phyloP scores from a whole-genome alignment of 2,888 invertebrate genomes.

The Erebia palarica region DNA sequence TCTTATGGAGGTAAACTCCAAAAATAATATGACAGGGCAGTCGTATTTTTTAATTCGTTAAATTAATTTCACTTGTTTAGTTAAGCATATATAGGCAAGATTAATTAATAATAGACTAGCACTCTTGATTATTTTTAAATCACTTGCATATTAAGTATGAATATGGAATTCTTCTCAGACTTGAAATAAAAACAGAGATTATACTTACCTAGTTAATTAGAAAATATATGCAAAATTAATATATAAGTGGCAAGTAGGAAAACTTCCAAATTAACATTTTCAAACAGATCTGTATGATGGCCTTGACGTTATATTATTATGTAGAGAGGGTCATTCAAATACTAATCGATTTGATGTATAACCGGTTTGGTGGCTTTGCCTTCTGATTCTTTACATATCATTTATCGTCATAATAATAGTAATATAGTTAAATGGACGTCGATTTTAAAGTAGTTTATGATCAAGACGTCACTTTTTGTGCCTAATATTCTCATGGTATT shows the following conservation, averaged over 20 bases:
- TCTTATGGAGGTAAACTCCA: too few species aligned
- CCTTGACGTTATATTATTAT: conserved; percentile 55
- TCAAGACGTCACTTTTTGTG: too few species aligned
- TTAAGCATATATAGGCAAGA: neutral
- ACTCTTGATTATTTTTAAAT: conserved; percentile 7
- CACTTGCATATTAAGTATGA: neutral
- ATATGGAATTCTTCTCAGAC: conserved; percentile 7
- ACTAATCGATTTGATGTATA: conserved; percentile 76
- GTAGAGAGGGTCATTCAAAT: conserved; percentile 68
- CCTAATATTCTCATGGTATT: too few species aligned
- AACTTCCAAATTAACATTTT: conserved; percentile 21
- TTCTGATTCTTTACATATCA: conserved; percentile 61
- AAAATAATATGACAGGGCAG: too few species aligned
- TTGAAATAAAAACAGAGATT: conserved; percentile 13
- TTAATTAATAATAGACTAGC: conserved; percentile 9
- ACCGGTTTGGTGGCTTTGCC: conserved; percentile 69
- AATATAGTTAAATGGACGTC: conserved; percentile 6
- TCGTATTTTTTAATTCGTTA: too few species aligned
- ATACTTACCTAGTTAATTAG: neutral
- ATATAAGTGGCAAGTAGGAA: conserved; percentile 10
- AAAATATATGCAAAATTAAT: conserved; percentile 12
- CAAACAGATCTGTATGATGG: conserved; percentile 39
- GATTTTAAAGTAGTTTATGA: neutral
- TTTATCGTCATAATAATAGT: conserved; percentile 36
- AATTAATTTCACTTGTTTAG: too few species aligned